A percentile compares a stretch with the other conserved stretches of the same genome.
Conservation (phyloP, 2,888 invertebrate genomes). For the Pardosa pseudoannulata region DNA sequence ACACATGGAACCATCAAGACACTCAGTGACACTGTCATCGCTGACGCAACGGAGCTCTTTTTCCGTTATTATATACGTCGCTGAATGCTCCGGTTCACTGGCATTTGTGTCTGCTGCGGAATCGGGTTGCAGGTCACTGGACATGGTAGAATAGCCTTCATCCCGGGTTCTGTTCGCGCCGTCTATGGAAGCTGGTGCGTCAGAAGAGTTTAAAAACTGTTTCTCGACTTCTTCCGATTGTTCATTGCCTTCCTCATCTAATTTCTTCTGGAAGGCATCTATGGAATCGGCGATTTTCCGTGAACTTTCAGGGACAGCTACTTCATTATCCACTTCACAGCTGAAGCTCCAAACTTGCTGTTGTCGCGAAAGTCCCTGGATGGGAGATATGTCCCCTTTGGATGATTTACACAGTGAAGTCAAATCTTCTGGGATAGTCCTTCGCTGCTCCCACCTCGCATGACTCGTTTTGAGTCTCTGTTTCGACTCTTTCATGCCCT, state of each 20-base stretch:
- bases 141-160: constrained; percentile 90
- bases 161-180: constrained; percentile 82
- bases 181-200: constrained; percentile 39
- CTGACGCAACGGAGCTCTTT: constrained; percentile 37
- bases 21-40: constrained; percentile 68
- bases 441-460: constrained; percentile 40
- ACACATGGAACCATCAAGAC: constrained; percentile 60
- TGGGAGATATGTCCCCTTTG: constrained; percentile 25
- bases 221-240: constrained; percentile 2
- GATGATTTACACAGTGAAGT: constrained; percentile 13
- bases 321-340: constrained; percentile 38
- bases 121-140: constrained; percentile 87
- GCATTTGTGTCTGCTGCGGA: constrained; percentile 55
- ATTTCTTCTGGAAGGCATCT: constrained; percentile 30
- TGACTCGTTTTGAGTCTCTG: constrained; percentile 53
- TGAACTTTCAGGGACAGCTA: constrained; percentile 32
- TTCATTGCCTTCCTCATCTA: constrained; percentile 20
- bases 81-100: constrained; percentile 59
- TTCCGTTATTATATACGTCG: constrained; percentile 45
- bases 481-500: constrained; percentile 50
- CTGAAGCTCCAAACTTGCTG: constrained; percentile 67
- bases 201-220: constrained; percentile 44
- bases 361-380: constrained; percentile 34
- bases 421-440: constrained; percentile 24
- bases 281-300: constrained; percentile 40